Evolutionary conservation across 1,140 invertebrate species (phyloP), one percentile per base, ranked within the genome.

Genomic region (Megalonaias nervosa): DNA sequence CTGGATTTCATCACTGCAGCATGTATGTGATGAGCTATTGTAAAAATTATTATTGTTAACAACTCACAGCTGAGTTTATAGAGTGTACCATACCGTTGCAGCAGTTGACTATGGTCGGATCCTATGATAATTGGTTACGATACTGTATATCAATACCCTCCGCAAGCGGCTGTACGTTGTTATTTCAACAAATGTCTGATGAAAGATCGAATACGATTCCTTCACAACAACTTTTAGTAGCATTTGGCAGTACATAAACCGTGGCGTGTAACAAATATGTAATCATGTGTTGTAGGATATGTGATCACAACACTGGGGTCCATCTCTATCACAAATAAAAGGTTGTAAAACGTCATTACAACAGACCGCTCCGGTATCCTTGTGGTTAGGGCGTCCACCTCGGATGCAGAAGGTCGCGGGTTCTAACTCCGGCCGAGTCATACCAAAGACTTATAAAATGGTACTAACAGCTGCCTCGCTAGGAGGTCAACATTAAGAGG

Each of bases 361-460:
- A 19, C 76, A 78, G 61, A 78, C 48, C 31, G 65, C 65, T 17
- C 1, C 73, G 19, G 58, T 48, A 55, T 70, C 67, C 56, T 78
- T 62, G 48, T 61, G 57, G 21, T n/a, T n/a, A n/a, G n/a, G n/a
- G n/a, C n/a, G n/a, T n/a, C n/a, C n/a, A n/a, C n/a, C n/a, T n/a
- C n/a, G n/a, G n/a, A n/a, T n/a, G n/a, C n/a, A n/a, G n/a, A n/a
- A n/a, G n/a, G n/a, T n/a, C n/a, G n/a, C n/a, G n/a, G n/a, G n/a
- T n/a, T n/a, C n/a, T n/a, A n/a, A n/a, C n/a, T n/a, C n/a, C n/a
- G n/a, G n/a, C n/a, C n/a, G n/a, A n/a, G n/a, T n/a, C n/a, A n/a
- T n/a, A n/a, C n/a, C n/a, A n/a, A n/a, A n/a, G n/a, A n/a, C n/a
- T n/a, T n/a, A n/a, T n/a, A n/a, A n/a, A n/a, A n/a, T n/a, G n/a